Percentiles rank a stretch among this genome's conserved stretches.
Conservation (phyloP, 2,888 invertebrate genomes). For the Teinopalpus imperialis region DNA sequence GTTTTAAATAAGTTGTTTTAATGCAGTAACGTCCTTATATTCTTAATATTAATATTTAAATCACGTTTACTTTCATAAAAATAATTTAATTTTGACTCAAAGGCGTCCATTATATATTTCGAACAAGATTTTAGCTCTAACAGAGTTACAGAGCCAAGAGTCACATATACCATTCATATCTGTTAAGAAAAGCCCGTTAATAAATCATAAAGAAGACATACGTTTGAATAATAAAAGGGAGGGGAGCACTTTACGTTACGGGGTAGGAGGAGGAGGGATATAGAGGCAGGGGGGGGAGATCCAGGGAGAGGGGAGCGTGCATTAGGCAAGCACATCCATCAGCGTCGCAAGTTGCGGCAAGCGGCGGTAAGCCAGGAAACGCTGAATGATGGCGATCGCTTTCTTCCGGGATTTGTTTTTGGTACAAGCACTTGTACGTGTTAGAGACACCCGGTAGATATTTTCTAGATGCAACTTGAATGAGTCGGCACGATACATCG, state of each 20-base stretch:
- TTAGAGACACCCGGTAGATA: too few relatives aligned
- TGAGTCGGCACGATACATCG: too few relatives aligned
- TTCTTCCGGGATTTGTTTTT: slow-evolving; percentile 3
- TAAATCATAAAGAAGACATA: slow-evolving; percentile 24
- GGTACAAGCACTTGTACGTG: too few relatives aligned
- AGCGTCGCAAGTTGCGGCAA: slow-evolving; percentile 7
- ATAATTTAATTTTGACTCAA: too few relatives aligned
- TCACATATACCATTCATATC: slow-evolving; percentile 8
- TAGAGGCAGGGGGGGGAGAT: background rate
- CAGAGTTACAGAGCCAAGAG: background rate
- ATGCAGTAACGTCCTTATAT: too few relatives aligned
- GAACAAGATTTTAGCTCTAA: slow-evolving; percentile 11
- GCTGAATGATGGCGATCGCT: slow-evolving; percentile 1
- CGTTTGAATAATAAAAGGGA: slow-evolving; percentile 28
- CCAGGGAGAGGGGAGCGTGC: background rate
- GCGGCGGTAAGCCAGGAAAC: background rate
- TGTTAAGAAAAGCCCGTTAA: slow-evolving; percentile 12
- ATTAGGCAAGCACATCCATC: slow-evolving; percentile 20
- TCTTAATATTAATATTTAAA: too few relatives aligned
- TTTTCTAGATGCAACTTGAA: too few relatives aligned
- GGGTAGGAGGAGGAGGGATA: background rate
- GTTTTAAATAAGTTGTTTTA: too few relatives aligned
- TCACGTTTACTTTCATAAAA: too few relatives aligned
- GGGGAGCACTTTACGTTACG: slow-evolving; percentile 12
- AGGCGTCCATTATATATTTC: too few relatives aligned